Evolutionary conservation across 2,113 vertebrate genomes (phyloP).

Genomic region (Microcebus jonahi): DNA sequence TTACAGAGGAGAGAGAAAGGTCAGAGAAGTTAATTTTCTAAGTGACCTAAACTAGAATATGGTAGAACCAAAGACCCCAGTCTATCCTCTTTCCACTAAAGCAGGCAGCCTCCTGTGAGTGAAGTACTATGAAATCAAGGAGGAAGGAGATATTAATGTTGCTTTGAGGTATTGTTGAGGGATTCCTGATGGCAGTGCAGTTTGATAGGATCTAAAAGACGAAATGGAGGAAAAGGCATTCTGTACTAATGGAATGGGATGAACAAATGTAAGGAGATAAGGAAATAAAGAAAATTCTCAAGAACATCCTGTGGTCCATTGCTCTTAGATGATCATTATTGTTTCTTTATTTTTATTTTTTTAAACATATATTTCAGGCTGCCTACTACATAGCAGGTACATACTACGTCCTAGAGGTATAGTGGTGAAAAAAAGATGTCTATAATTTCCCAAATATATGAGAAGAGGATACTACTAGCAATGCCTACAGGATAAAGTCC

Average conservation of each 20-base stretch:
- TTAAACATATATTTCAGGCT: not conserved
- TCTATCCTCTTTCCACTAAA: not conserved
- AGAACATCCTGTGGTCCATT: not conserved
- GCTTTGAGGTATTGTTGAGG: not conserved
- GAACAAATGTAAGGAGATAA: not conserved
- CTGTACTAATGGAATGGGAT: not conserved
- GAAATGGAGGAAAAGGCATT: not conserved
- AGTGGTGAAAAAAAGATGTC: not conserved
- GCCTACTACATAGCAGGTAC: not conserved
- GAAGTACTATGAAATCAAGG: not conserved
- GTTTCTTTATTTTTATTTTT: not conserved
- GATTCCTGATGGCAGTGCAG: not conserved
- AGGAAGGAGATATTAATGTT: not conserved
- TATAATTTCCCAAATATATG: not conserved
- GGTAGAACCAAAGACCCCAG: not conserved
- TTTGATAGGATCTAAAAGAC: not conserved
- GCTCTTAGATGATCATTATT: not conserved
- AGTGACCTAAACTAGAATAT: not conserved
- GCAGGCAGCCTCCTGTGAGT: not conserved
- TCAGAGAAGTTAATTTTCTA: slow-evolving; percentile 1
- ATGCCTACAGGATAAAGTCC: not conserved
- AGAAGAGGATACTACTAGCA: not conserved
- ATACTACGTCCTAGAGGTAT: not conserved
- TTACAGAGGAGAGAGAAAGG: not conserved
- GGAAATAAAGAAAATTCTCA: not conserved